Evolutionary conservation across 2,113 vertebrate genomes (phyloP).

Genomic region (Hippocampus guttulatus): DNA sequence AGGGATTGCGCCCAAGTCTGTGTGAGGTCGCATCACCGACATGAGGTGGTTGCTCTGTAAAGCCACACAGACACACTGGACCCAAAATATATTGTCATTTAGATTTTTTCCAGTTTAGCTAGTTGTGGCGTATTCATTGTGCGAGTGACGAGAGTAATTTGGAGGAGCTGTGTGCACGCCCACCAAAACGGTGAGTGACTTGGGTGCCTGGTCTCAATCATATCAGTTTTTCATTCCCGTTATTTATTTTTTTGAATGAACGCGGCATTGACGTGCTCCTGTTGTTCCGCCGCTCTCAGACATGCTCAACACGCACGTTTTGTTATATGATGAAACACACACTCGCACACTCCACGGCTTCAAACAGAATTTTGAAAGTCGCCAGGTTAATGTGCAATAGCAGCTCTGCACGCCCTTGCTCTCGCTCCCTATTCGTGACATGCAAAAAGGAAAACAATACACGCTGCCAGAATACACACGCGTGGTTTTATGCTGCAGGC

Average conservation of each 20-base stretch:
- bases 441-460: slow-evolving; percentile 18
- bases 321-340: neutral
- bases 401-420: slow-evolving; percentile 15
- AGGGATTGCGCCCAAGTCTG: no score
- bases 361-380: slow-evolving; percentile 38
- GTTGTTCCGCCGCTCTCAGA: neutral
- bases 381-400: slow-evolving; percentile 29
- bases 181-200: neutral
- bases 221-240: neutral
- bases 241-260: no score
- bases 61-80: no score
- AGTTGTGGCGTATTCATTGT: no score
- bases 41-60: no score
- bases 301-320: neutral
- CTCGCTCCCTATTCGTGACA: slow-evolving; percentile 15
- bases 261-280: neutral
- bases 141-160: no score
- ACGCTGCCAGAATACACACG: slow-evolving; percentile 8
- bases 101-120: no score
- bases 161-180: no score
- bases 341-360: slow-evolving; percentile 3
- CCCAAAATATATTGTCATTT: no score
- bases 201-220: neutral
- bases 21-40: no score
- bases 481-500: slow-evolving; percentile 44